Percentiles rank a stretch among this genome's conserved stretches.
phyloP scores from a whole-genome alignment of 2,888 invertebrate species.

The Calameuta pallipes region DNA sequence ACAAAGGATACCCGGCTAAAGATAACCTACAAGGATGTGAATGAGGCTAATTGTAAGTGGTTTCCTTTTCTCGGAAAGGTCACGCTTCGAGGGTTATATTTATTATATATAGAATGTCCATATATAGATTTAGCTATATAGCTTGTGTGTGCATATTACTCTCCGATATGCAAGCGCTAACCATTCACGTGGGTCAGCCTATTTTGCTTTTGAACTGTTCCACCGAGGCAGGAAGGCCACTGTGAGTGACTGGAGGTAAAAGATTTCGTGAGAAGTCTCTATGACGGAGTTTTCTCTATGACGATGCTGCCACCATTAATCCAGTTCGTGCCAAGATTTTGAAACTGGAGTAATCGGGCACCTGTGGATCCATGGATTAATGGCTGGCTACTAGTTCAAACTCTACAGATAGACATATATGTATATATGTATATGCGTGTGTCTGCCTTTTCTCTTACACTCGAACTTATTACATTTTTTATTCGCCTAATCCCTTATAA shows the following conservation, averaged over 20 bases:
- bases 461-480: neutral
- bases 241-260: neutral
- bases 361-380: neutral
- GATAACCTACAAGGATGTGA: neutral
- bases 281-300: neutral
- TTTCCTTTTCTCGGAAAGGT: neutral
- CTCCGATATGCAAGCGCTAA: neutral
- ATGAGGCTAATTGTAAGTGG: neutral
- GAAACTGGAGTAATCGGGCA: constrained; percentile 2
- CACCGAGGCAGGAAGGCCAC: neutral
- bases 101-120: neutral
- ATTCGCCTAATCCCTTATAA: neutral
- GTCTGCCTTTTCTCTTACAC: neutral
- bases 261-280: neutral
- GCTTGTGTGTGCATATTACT: neutral
- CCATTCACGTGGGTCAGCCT: neutral
- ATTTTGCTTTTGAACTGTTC: neutral
- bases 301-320: neutral
- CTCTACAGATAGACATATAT: neutral
- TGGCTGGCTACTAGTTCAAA: neutral
- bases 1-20: neutral
- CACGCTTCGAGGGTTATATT: neutral
- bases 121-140: neutral
- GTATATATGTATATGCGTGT: too few species aligned
- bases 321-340: neutral